Evolutionary conservation across 1,140 invertebrate genomes (phyloP).

Genomic region (Tyrophagus putrescentiae): DNA sequence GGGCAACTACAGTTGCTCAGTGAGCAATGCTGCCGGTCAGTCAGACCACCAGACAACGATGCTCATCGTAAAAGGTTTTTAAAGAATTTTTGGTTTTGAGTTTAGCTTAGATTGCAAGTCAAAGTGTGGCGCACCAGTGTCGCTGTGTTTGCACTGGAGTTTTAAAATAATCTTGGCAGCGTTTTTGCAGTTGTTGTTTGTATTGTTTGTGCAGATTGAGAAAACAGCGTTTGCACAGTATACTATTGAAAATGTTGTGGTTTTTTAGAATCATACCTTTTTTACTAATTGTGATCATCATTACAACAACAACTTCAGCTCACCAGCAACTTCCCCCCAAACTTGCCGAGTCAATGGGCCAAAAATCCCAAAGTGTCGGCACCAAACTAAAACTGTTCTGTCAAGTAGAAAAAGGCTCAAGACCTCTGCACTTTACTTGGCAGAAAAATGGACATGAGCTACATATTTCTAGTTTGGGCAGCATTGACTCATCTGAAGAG

Average conservation of each 20-base stretch:
- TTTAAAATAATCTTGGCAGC: conserved; percentile 17
- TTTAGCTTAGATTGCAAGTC: conserved; percentile 7
- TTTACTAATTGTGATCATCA: no score
- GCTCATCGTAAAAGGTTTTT: conserved; percentile 23
- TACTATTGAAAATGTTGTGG: background rate
- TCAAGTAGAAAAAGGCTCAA: background rate
- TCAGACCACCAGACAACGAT: conserved; percentile 8
- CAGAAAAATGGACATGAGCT: conserved; percentile 17
- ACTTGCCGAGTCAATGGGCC: background rate
- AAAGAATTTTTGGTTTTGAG: no score
- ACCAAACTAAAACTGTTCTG: conserved; percentile 12
- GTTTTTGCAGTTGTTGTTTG: conserved; percentile 24
- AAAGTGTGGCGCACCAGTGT: background rate
- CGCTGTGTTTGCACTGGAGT: conserved; percentile 21
- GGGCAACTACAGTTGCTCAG: conserved; percentile 24
- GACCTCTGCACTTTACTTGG: conserved; percentile 22
- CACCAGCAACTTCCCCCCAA: conserved; percentile 25
- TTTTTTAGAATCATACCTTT: background rate
- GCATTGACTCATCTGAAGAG: background rate
- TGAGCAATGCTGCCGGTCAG: conserved; percentile 20
- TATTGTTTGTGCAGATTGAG: conserved; percentile 26
- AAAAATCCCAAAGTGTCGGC: background rate
- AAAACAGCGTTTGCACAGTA: conserved; percentile 19
- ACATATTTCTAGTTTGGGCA: no score
- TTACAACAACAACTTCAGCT: no score